A percentile compares a stretch with the other conserved stretches of the same genome.
These are phyloP conservation scores for Motacilla alba DNA, from an alignment of 2,113 vertebrate genomes.

Conservation along the genomic window DNA sequence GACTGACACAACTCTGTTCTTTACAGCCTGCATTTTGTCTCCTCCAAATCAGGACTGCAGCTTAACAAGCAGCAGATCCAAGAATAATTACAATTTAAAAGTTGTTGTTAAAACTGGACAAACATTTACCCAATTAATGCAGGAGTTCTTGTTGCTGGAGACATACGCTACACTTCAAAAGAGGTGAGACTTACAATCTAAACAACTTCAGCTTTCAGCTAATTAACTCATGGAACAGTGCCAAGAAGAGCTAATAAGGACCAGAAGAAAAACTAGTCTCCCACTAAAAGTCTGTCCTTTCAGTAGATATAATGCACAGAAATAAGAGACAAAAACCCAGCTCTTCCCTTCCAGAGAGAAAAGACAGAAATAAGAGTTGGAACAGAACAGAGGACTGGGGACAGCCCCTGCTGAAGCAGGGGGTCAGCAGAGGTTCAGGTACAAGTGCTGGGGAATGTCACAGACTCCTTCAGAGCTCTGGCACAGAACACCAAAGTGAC, in stretches of 20 bases:
- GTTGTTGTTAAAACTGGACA: neutral
- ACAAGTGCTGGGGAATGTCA: accelerated
- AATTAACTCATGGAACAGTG: neutral
- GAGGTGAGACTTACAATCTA: neutral
- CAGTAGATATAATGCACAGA: neutral
- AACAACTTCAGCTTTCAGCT: conserved; percentile 30
- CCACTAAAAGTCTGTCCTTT: neutral
- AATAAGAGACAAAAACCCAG: neutral
- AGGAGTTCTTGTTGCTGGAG: neutral
- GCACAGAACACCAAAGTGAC: neutral
- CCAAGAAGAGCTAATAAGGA: neutral
- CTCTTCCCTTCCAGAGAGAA: neutral
- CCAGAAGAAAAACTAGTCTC: neutral
- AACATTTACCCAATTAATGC: neutral
- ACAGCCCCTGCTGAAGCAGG: neutral
- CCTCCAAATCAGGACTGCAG: neutral
- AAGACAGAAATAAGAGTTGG: accelerated
- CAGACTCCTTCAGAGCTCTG: neutral
- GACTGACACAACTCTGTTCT: neutral
- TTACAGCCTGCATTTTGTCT: neutral
- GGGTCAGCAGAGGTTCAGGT: neutral
- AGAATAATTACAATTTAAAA: neutral
- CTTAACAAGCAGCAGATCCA: neutral
- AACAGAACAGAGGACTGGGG: neutral
- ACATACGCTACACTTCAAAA: neutral